phyloP scores from a whole-genome alignment of 1,140 invertebrate species.

The Aphidius gifuensis region DNA sequence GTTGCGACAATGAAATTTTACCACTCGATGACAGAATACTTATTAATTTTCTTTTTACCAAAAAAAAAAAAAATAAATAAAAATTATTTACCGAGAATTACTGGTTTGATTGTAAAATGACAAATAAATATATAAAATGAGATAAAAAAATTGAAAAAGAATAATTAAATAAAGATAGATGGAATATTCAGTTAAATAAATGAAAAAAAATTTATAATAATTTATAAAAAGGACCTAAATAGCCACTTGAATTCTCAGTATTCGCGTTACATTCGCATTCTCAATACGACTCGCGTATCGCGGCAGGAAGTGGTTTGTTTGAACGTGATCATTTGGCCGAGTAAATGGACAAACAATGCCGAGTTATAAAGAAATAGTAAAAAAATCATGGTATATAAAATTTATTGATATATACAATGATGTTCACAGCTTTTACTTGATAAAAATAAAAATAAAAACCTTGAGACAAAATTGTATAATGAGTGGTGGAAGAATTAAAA shows the following conservation, averaged over 20 bases:
- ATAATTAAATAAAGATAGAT: neutral
- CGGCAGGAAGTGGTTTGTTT: conserved; percentile 42
- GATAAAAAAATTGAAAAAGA: no score
- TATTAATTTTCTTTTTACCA: neutral
- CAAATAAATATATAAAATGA: conserved; percentile 11
- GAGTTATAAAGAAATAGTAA: conserved; percentile 17
- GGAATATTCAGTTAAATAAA: conserved; percentile 3
- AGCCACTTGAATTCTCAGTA: conserved; percentile 35
- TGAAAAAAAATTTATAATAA: conserved; percentile 1
- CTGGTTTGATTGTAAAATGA: neutral
- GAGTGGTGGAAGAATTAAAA: no score
- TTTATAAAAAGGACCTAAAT: conserved; percentile 17
- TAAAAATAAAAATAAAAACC: no score
- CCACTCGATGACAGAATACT: no score
- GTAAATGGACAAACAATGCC: conserved; percentile 36
- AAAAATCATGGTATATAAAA: no score
- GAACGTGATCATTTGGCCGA: conserved; percentile 43
- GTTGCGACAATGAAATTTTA: conserved; percentile 14
- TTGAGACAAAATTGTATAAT: no score
- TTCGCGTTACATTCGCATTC: conserved; percentile 44
- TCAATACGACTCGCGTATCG: conserved; percentile 35
- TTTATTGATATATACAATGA: no score
- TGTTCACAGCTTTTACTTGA: neutral
- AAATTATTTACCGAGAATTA: neutral
- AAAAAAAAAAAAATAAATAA: neutral